These are phyloP conservation scores for Odontomyia ornata DNA, from an alignment of 2,888 invertebrate genomes.

Conservation along the genomic window DNA sequence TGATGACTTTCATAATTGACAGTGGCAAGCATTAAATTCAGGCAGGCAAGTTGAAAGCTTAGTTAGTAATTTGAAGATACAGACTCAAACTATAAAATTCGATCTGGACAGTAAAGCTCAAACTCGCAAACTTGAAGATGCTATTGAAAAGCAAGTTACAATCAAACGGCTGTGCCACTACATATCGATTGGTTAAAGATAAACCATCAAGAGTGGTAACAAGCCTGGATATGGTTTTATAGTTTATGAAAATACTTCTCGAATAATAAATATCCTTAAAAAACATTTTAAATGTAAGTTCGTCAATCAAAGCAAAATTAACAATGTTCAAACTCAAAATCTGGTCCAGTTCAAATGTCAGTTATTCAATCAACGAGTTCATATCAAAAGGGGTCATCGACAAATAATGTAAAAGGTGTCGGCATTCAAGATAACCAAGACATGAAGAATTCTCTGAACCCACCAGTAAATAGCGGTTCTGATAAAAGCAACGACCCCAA, in stretches of 20 bases:
- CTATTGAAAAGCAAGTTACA: conserved; percentile 79
- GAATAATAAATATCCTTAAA: conserved; percentile 59
- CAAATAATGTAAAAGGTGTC: conserved; percentile 58
- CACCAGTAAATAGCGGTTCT: conserved; percentile 56
- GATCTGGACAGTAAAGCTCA: conserved; percentile 77
- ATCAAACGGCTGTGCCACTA: conserved; percentile 78
- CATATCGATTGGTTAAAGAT: conserved; percentile 74
- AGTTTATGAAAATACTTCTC: conserved; percentile 63
- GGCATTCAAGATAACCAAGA: conserved; percentile 68
- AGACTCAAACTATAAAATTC: conserved; percentile 80
- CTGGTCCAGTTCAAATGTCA: conserved; percentile 74
- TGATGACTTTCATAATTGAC: too few species aligned
- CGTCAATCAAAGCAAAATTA: background rate
- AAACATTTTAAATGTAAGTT: conserved; percentile 61
- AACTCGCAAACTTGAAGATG: conserved; percentile 75
- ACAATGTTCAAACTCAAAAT: conserved; percentile 58
- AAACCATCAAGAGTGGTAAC: conserved; percentile 78
- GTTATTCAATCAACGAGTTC: conserved; percentile 81
- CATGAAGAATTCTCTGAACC: conserved; percentile 63
- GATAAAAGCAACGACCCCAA: conserved; percentile 51
- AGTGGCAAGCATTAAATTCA: too few species aligned
- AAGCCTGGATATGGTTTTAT: conserved; percentile 63
- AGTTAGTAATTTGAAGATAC: too few species aligned
- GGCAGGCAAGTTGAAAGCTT: too few species aligned
- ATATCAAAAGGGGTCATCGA: conserved; percentile 62